Conservation (phyloP, 2,888 invertebrate genomes). For the Hydriomena furcata region DNA sequence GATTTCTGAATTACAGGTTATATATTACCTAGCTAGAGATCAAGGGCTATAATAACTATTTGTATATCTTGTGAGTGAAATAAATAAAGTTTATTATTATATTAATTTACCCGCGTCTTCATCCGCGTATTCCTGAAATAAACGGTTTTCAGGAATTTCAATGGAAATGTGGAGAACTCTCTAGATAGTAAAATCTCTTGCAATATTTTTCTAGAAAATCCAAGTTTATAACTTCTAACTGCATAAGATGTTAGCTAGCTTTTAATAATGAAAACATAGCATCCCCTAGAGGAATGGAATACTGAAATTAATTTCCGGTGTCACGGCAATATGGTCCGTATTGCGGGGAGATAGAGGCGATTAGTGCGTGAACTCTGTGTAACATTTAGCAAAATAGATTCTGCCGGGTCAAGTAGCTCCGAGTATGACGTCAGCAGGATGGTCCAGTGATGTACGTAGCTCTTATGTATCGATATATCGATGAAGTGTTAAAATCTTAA, state of each 20-base stretch:
- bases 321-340: slow-evolving; percentile 18
- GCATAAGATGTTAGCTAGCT: background rate
- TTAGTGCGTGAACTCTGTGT: slow-evolving; percentile 9
- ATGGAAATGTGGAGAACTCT: no score
- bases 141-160: no score
- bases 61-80: no score
- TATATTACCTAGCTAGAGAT: no score
- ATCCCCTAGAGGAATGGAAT: slow-evolving; percentile 3
- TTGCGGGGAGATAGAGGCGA: background rate
- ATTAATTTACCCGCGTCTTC: no score
- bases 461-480: background rate
- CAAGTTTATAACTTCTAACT: background rate
- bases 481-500: background rate
- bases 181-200: no score
- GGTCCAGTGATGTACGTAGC: slow-evolving; percentile 2
- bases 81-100: no score
- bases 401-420: slow-evolving; percentile 39
- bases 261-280: slow-evolving; percentile 5
- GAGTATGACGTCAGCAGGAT: slow-evolving; percentile 12
- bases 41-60: no score
- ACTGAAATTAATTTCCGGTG: slow-evolving; percentile 13
- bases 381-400: slow-evolving; percentile 37
- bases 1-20: no score
- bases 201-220: no score
- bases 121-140: no score